These are phyloP conservation scores for Calliopum simillimum DNA, from an alignment of 2,888 invertebrate genomes.

Conservation along the genomic window DNA sequence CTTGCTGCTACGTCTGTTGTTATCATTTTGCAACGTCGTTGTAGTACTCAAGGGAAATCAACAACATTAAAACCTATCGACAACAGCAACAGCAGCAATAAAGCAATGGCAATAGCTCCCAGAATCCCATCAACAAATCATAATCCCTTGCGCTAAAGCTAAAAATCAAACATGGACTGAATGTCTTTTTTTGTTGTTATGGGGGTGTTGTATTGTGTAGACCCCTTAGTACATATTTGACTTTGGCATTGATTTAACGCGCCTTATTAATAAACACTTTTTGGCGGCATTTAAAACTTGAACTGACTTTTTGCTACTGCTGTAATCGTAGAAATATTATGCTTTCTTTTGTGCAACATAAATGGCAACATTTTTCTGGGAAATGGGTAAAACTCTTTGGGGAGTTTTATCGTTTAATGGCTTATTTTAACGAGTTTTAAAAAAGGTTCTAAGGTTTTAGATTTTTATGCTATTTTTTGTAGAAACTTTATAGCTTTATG, in stretches of 20 bases:
- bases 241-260: constrained; percentile 14
- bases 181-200: not conserved
- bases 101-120: not conserved
- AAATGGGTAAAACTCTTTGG: too few species aligned
- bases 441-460: too few species aligned
- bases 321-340: constrained; percentile 13
- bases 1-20: constrained; percentile 23
- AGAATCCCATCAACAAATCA: constrained; percentile 24
- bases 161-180: constrained; percentile 13
- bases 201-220: not conserved
- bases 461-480: too few species aligned
- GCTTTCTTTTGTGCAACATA: too few species aligned
- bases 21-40: constrained; percentile 37
- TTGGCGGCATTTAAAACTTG: not conserved
- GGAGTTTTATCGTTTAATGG: too few species aligned
- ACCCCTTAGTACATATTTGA: not conserved
- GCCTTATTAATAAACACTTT: constrained; percentile 16
- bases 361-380: too few species aligned
- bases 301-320: constrained; percentile 73
- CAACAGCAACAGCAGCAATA: not conserved
- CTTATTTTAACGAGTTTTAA: too few species aligned
- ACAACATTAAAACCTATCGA: constrained; percentile 22
- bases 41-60: constrained; percentile 26
- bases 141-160: constrained; percentile 21
- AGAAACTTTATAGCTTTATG: too few species aligned